Evolutionary conservation across 2,888 invertebrate species (phyloP).

Genomic region (Silvanus unidentatus): DNA sequence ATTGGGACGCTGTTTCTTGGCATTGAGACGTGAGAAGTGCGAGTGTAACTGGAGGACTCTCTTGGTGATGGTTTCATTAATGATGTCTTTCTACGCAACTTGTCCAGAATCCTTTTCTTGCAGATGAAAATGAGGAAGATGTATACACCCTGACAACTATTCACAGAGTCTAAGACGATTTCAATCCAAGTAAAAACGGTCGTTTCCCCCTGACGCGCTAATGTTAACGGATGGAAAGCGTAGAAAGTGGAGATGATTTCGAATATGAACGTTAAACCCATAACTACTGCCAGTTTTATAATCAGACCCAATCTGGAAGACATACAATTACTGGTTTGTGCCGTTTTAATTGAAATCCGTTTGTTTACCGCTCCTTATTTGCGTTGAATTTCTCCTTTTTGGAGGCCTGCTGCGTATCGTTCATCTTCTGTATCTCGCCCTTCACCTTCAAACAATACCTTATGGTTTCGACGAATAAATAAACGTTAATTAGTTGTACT

Average conservation of each 20-base stretch:
- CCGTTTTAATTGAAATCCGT: neutral
- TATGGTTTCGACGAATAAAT: slow-evolving; percentile 63
- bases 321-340: neutral
- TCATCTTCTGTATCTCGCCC: slow-evolving; percentile 65
- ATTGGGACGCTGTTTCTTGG: neutral
- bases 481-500: slow-evolving; percentile 57
- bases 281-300: slow-evolving; percentile 68
- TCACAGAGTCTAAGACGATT: slow-evolving; percentile 57
- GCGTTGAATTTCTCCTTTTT: slow-evolving; percentile 36
- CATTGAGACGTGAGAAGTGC: neutral
- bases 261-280: slow-evolving; percentile 70
- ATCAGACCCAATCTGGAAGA: slow-evolving; percentile 60
- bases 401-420: slow-evolving; percentile 44
- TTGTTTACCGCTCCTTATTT: slow-evolving; percentile 62
- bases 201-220: no score
- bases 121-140: slow-evolving; percentile 69
- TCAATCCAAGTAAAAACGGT: slow-evolving; percentile 37
- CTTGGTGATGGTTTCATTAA: no score
- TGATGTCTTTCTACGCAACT: neutral
- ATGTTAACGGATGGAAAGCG: slow-evolving; percentile 47
- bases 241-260: slow-evolving; percentile 59
- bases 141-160: slow-evolving; percentile 61
- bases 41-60: neutral
- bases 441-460: slow-evolving; percentile 67
- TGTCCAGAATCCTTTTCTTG: slow-evolving; percentile 58